Evolutionary conservation across 2,888 invertebrate genomes (phyloP), one percentile per base, ranked within the genome.

Genomic region (Anthophora plumipes): DNA sequence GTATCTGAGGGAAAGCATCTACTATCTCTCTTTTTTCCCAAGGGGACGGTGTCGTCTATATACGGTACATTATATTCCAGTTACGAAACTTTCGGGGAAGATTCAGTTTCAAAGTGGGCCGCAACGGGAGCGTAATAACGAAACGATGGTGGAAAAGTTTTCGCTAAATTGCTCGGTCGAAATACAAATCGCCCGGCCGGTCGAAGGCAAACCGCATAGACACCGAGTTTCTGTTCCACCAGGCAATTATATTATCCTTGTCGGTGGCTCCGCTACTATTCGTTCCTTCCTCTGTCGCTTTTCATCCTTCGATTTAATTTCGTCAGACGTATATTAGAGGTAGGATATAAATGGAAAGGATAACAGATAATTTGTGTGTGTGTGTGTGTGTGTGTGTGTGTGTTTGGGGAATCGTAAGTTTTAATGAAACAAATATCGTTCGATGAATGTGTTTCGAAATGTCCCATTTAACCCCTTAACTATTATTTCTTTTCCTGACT

Each of bases 21-120:
- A n/a, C 31, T 4, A 31, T 31, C 31, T 31, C 55, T 74, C 41
- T n/a, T 37, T n/a, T 41, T 39, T 39, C 52, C 52, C 8, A 50
- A 4, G n/a, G 50, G 48, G 59, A 37, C 57, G 68, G 20, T 17
- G 63, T 71, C 69, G 60, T 68, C 50, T 67, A 57, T 76, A 69
- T 70, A 61, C 68, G 69, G 70, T 63, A 72, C 61, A 80, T 82
- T 80, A 82, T 76, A 72, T 68, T 66, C 72, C 52, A 61, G 82
- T 69, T 77, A 72, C 55, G 66, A 17, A 80, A 85, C 77, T 85
- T 73, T 63, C 37, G 48, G 55, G 67, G 39, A 67, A 82, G 80
- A 86, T 82, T 80, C 82, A 75, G 82, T 80, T 83, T 70, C 67
- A 17, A 72, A 82, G 82, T 71, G 77, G 71, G 68, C 68, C 72